Conservation (phyloP, 2,797 vertebrate genomes). For the Pangasius mekongensis region DNA sequence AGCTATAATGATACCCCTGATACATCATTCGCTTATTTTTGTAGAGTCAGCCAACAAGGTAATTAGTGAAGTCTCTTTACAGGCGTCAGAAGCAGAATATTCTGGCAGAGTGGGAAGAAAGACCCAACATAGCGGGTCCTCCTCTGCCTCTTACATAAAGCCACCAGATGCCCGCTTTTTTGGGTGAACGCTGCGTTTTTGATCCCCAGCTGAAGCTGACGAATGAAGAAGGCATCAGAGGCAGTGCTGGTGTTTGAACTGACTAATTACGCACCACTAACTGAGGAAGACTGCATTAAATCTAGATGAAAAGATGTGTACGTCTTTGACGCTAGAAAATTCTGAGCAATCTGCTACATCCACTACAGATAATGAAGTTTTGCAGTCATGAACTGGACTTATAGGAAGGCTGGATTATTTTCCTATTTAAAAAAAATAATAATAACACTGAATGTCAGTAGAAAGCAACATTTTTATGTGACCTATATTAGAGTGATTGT, state of each 20-base stretch:
- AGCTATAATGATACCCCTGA: slow-evolving; percentile 23
- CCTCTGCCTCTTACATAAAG: slow-evolving; percentile 13
- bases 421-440: background rate
- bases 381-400: background rate
- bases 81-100: slow-evolving; percentile 24
- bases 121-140: background rate
- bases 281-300: slow-evolving; percentile 45
- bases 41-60: slow-evolving; percentile 27
- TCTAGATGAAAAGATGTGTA: slow-evolving; percentile 13
- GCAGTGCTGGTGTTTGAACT: slow-evolving; percentile 53
- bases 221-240: slow-evolving; percentile 37
- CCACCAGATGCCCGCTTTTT: slow-evolving; percentile 44
- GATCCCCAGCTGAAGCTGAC: slow-evolving; percentile 34
- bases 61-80: slow-evolving; percentile 44
- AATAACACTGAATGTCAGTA: background rate
- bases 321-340: background rate
- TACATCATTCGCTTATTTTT: slow-evolving; percentile 32
- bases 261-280: slow-evolving; percentile 49
- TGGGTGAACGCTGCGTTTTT: slow-evolving; percentile 46
- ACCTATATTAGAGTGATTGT: background rate
- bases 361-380: background rate
- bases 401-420: background rate
- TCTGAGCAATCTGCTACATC: background rate
- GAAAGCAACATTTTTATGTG: background rate
- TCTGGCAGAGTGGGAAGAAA: slow-evolving; percentile 25